Evolutionary conservation across 2,888 invertebrate species (phyloP).

Genomic region (Apodemia mormo): DNA sequence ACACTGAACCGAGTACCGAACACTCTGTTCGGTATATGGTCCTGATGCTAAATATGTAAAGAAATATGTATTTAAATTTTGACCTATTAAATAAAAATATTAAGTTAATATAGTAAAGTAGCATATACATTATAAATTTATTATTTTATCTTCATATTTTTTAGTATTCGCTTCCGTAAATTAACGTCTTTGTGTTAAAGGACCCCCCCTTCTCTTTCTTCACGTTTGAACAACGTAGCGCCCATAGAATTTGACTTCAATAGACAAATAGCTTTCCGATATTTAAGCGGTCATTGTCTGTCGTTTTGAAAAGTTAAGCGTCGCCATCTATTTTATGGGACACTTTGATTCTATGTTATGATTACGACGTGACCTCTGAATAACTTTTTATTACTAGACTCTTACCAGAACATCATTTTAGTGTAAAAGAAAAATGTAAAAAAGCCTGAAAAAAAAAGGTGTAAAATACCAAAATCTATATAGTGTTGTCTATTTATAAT

Average conservation of each 20-base stretch:
- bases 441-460: no score
- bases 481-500: no score
- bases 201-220: background rate
- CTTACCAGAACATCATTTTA: background rate
- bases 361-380: background rate
- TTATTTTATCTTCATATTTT: background rate
- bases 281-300: background rate
- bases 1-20: no score
- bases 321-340: background rate
- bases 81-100: no score
- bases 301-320: background rate
- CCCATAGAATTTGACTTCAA: background rate
- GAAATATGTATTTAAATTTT: no score
- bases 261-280: conserved; percentile 5
- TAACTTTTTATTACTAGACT: background rate
- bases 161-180: background rate
- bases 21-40: no score
- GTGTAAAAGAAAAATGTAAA: background rate
- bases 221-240: background rate
- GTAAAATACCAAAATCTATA: no score
- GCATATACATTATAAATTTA: no score
- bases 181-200: background rate
- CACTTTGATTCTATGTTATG: conserved; percentile 2
- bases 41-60: no score
- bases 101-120: no score